Base-by-base conservation (phyloP, 2,797 vertebrate genomes). In the Selene dorsalis region DNA sequence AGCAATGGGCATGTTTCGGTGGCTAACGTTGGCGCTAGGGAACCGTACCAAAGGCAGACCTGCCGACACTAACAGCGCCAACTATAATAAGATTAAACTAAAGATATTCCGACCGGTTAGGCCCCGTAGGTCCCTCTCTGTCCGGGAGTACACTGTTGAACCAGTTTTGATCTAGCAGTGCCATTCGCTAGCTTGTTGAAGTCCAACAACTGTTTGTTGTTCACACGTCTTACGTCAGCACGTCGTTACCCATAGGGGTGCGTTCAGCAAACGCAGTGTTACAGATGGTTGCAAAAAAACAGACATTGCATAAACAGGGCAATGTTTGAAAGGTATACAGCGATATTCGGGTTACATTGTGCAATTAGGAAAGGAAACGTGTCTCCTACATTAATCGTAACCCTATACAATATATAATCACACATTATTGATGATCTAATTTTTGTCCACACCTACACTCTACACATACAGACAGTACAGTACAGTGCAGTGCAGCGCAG, bases 201-300 rank as follows among this genome's bases (percentile, higher is more conserved):
- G 93, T 93, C 92, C 90, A 91, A 90, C 92, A 92, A 94, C 92
- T 93, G 94, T 94, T 95, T 94, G 94, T 94, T 95, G 94, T 94
- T 92, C 93, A 84, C 84, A 84, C 89, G 87, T 91, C 84, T 78
- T 72, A 94, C 95, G 95, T 95, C 94, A 95, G 72, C 92, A 89
- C 79, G 87, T 85, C 85, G 43, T 50, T 61, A 22, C 53, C 45
- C 66, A 41, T 32, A 3, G 69, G 69, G 75, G 38, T 41, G 59
- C 85, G 86, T 92, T 91, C 84, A 92, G 22, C 41, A 71, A 14
- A 72, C 64, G 67, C 73, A 79, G 5, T 43, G 88, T 87, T 87
- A 18, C 66, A 60, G 14, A 69, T 48, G 45, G 45, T 48, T 48
- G 45, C 18, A 20, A 48, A 48, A 47, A 48, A 48, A 20, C 4